phyloP scores from a whole-genome alignment of 1,140 invertebrate genomes.

The Archivesica marissinica region DNA sequence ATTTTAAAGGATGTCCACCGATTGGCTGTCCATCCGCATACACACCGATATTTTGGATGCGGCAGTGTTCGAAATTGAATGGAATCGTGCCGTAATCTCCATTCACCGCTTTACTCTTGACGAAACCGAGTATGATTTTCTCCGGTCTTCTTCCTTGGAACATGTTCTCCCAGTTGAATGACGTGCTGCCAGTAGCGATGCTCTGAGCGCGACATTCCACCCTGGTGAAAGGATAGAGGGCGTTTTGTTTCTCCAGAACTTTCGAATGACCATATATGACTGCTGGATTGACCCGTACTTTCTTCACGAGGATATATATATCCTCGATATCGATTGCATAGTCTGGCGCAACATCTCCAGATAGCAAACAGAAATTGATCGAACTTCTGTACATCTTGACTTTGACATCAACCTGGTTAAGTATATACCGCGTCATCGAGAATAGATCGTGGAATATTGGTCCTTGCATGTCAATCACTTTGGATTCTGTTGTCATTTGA shows the following conservation, averaged over 20 bases:
- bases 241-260: slow-evolving; percentile 3
- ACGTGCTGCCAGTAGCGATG: slow-evolving; percentile 29
- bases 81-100: slow-evolving; percentile 49
- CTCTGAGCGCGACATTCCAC: slow-evolving; percentile 11
- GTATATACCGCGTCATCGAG: slow-evolving; percentile 36
- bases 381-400: slow-evolving; percentile 32
- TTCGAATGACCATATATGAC: slow-evolving; percentile 25
- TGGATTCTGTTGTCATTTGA: slow-evolving; percentile 11
- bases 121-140: slow-evolving; percentile 12
- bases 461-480: slow-evolving; percentile 51
- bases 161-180: slow-evolving; percentile 55
- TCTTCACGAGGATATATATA: slow-evolving; percentile 14
- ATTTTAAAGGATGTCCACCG: slow-evolving; percentile 41
- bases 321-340: slow-evolving; percentile 28
- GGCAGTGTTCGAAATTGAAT: slow-evolving; percentile 49
- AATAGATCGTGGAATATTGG: slow-evolving; percentile 56
- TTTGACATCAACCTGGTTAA: slow-evolving; percentile 56
- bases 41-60: slow-evolving; percentile 29
- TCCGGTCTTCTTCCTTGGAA: slow-evolving; percentile 46
- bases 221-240: slow-evolving; percentile 7
- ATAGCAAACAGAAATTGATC: background rate
- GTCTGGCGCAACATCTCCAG: background rate
- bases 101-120: background rate
- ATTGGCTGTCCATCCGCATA: slow-evolving; percentile 47
- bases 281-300: slow-evolving; percentile 31